Conservation (phyloP, 23 tunicate species). For the Ascidia mentula region DNA sequence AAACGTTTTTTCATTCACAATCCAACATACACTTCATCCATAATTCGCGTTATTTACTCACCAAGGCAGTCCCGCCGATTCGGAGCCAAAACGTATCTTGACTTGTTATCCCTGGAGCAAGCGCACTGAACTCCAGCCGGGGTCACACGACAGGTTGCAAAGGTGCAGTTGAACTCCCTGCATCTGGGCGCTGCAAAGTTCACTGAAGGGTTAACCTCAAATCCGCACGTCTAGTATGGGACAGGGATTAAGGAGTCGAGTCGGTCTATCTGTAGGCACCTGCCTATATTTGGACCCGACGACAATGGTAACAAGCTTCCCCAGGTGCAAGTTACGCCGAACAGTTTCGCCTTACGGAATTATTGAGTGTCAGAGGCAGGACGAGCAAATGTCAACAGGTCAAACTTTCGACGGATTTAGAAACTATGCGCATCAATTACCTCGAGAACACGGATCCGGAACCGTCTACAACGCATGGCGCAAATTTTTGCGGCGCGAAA, state of each 20-base stretch:
- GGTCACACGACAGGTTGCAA: background rate
- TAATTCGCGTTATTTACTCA: no score
- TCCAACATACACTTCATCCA: no score
- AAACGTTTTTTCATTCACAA: no score
- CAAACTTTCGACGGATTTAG: constrained; percentile 12
- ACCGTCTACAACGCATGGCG: background rate
- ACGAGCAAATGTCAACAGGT: background rate
- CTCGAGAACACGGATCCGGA: background rate
- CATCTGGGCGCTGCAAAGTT: background rate
- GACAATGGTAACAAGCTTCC: no score
- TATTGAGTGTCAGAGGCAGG: background rate
- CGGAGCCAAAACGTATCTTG: constrained; percentile 1
- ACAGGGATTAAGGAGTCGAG: no score
- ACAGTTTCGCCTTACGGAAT: no score
- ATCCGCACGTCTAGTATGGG: no score
- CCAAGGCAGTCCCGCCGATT: background rate
- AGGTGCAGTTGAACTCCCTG: background rate
- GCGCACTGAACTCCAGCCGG: background rate
- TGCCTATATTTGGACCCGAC: no score
- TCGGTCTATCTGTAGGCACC: no score
- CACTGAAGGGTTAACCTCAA: no score
- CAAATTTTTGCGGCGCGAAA: background rate
- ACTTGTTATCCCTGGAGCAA: background rate
- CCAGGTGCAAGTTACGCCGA: no score
- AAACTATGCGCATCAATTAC: background rate